Conservation (phyloP, 1,140 invertebrate species). For the Whitmania pigra region DNA sequence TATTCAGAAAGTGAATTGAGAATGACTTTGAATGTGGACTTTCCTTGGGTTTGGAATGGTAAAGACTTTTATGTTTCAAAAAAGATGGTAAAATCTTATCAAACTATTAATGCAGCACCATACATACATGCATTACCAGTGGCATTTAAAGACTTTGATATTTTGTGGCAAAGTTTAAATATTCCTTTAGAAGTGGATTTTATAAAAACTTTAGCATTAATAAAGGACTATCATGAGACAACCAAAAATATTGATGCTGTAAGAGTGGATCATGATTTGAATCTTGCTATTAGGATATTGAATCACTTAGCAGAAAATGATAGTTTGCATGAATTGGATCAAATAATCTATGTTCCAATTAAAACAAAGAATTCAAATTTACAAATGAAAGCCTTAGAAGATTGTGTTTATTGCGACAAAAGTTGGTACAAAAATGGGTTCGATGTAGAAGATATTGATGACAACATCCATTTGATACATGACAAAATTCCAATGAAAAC, state of each 20-base stretch:
- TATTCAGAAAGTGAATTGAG: too few relatives aligned
- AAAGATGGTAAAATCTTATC: background rate
- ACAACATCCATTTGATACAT: slow-evolving; percentile 29
- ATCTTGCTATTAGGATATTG: slow-evolving; percentile 7
- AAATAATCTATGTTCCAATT: slow-evolving; percentile 12
- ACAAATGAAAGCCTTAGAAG: background rate
- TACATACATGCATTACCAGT: slow-evolving; percentile 10
- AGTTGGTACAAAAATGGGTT: slow-evolving; percentile 25
- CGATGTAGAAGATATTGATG: slow-evolving; percentile 22
- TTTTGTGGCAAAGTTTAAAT: slow-evolving; percentile 2
- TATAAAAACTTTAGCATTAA: background rate
- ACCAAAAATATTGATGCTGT: background rate
- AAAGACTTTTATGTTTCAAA: background rate
- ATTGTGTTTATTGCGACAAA: slow-evolving; percentile 29
- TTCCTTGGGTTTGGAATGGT: slow-evolving; percentile 15
- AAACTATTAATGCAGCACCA: background rate
- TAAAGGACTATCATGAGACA: background rate
- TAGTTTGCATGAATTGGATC: background rate
- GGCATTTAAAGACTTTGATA: background rate
- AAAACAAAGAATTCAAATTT: slow-evolving; percentile 6
- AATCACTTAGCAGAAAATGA: background rate
- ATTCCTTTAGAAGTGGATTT: background rate
- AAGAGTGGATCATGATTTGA: background rate
- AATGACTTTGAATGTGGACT: background rate
- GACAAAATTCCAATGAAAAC: slow-evolving; percentile 25